Base-by-base conservation (phyloP, 2,888 invertebrate genomes). In the Matsumyia berberina region DNA sequence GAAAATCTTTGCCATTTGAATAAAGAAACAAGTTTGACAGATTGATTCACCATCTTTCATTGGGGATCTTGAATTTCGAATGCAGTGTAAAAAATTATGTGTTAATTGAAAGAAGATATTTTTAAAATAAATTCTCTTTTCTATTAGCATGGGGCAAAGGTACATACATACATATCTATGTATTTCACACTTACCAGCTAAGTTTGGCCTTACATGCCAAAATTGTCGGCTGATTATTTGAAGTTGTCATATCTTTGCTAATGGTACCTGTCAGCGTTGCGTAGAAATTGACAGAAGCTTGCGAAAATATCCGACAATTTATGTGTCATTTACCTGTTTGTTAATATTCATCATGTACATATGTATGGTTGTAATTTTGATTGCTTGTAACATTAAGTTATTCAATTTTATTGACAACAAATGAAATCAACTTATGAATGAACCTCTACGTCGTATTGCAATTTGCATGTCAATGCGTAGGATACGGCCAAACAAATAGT, bases 381-480 rank as follows among this genome's bases (percentile, higher is more conserved):
- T n/a, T 37, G 46, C 44, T 17, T n/a, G 33, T 12, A 55, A 11
- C 15, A 42, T 19, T 6, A 58, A 57, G 19, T 58, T 29, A 39
- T 12, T 55, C 19, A 49, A 37, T 12, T n/a, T 24, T n/a, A n/a
- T n/a, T n/a, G n/a, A 2, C 9, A 37, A 35, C n/a, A 5, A 37
- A 31, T n/a, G 2, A 11, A 12, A 42, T 7, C 15, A 55, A 57
- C 9, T 78, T 78, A 70, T 70, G 60, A 70, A 78, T 78, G 77
- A 62, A 78, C 7, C 49, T 39, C 39, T 46, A 42, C 8, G 11
- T 12, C 7, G 24, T n/a, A n/a, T 19, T 35, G 29, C 17, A 60
- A 60, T 70, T 62, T 62, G 37, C 44, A 55, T 49, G 8, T 6
- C 4, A 55, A 35, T 46, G 53, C 37, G 53, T 62, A 60, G 60